Evolutionary conservation across 2,797 vertebrate genomes (phyloP).

Genomic region (Hybognathus amarus): DNA sequence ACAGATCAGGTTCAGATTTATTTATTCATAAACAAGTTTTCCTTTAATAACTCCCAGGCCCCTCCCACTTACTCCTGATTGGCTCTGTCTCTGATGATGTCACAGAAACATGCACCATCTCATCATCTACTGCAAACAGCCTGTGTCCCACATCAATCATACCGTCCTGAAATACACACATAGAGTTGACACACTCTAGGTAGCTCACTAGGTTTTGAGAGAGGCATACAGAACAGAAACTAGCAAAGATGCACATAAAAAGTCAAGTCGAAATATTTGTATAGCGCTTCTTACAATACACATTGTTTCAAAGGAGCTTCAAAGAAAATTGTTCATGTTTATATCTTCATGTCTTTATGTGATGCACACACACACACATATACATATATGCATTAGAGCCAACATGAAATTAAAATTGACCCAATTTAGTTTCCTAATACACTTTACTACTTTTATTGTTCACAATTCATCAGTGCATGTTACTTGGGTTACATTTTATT

Average conservation of each 20-base stretch:
- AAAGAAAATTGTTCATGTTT: neutral
- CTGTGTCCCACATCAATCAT: slow-evolving; percentile 83
- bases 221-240: neutral
- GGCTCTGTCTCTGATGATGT: slow-evolving; percentile 78
- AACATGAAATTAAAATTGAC: too few species aligned
- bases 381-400: too few species aligned
- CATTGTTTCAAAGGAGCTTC: neutral
- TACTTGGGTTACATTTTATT: too few species aligned
- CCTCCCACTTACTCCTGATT: slow-evolving; percentile 79
- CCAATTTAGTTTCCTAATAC: too few species aligned
- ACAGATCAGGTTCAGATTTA: slow-evolving; percentile 20
- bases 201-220: neutral
- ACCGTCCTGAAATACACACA: slow-evolving; percentile 77
- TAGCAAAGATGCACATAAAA: neutral
- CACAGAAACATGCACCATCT: slow-evolving; percentile 72
- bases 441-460: too few species aligned
- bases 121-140: slow-evolving; percentile 85
- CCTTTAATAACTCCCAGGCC: neutral
- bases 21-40: neutral
- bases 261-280: neutral
- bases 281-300: neutral
- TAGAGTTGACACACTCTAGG: neutral
- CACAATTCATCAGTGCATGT: too few species aligned
- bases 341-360: neutral
- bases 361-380: neutral